Conservation (phyloP, 2,113 vertebrate species). For the Cariama cristata region DNA sequence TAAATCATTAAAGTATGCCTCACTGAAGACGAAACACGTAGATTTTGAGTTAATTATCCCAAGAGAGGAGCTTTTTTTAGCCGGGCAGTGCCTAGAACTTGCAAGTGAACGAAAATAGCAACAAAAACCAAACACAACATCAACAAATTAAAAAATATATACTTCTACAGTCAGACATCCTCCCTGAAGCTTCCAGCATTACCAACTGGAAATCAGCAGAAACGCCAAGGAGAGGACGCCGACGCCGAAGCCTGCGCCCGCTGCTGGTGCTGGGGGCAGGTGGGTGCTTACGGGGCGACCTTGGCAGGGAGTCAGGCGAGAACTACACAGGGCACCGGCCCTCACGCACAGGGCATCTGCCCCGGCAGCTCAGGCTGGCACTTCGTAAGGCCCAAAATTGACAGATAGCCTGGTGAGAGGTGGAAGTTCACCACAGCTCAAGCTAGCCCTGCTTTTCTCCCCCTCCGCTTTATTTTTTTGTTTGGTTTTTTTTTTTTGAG, state of each 20-base stretch:
- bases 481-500: not conserved
- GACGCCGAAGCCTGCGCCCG: fast-evolving
- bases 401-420: not conserved
- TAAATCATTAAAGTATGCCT: not conserved
- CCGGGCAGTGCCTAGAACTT: not conserved
- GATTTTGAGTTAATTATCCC: not conserved
- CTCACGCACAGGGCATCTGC: no score
- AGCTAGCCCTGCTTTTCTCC: not conserved
- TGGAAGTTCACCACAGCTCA: not conserved
- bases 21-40: not conserved
- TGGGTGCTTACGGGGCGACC: fast-evolving
- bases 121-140: not conserved
- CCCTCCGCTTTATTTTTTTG: not conserved
- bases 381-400: not conserved
- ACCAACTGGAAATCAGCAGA: not conserved
- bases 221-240: not conserved
- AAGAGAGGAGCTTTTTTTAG: conserved; percentile 8
- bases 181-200: not conserved
- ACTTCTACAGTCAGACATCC: not conserved
- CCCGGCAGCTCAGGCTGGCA: not conserved
- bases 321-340: no score
- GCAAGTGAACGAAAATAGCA: conserved; percentile 18
- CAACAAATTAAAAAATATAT: not conserved
- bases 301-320: not conserved
- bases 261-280: not conserved